These are phyloP conservation scores for Formica aserva DNA, from an alignment of 2,888 invertebrate species.

Conservation along the genomic window DNA sequence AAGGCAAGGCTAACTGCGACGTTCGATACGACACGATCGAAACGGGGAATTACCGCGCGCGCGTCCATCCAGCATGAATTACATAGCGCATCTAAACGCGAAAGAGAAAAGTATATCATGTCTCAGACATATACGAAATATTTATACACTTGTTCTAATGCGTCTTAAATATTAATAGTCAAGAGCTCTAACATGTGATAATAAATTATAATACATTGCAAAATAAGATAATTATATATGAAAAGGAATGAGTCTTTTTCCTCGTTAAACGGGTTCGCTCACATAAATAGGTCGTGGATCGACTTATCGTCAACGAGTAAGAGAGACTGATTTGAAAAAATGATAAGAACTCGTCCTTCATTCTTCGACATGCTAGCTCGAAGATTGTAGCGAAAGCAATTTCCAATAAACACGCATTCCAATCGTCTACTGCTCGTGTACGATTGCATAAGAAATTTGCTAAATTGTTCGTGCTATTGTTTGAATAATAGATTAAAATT, in stretches of 20 bases:
- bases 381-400: constrained; percentile 36
- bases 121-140: not conserved
- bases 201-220: not conserved
- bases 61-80: constrained; percentile 2
- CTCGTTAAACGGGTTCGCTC: not conserved
- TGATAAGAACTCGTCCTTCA: constrained; percentile 38
- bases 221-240: not conserved
- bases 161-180: not conserved
- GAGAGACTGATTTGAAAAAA: constrained; percentile 27
- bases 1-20: constrained; percentile 70
- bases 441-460: constrained; percentile 5
- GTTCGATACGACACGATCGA: constrained; percentile 66
- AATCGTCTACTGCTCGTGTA: not conserved
- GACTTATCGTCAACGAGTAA: constrained; percentile 13
- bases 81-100: not conserved
- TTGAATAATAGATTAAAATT: constrained; percentile 2
- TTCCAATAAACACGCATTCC: constrained; percentile 34
- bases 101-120: not conserved
- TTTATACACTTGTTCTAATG: not conserved
- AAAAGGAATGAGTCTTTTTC: not conserved
- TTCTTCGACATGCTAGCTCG: constrained; percentile 25
- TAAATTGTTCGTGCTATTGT: not conserved
- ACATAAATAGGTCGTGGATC: constrained; percentile 36
- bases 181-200: not conserved
- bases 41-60: constrained; percentile 34